Evolutionary conservation across 2,113 vertebrate species (phyloP).

Genomic region (Oreotragus oreotragus): DNA sequence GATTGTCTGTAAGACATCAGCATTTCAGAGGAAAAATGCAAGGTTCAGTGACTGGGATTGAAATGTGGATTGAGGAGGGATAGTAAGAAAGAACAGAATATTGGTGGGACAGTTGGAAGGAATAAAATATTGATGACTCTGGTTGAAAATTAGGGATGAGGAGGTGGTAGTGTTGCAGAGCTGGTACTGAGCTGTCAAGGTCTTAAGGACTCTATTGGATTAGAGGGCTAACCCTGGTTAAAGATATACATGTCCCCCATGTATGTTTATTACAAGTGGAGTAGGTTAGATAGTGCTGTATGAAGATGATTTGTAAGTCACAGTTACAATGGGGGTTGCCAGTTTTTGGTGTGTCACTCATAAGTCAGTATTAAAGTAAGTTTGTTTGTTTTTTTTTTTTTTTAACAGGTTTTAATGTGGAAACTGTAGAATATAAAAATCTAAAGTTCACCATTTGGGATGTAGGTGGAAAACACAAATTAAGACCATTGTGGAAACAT

Average conservation of each 20-base stretch:
- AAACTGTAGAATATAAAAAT: conserved; percentile 99
- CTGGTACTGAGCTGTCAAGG: not conserved
- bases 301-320: conserved; percentile 2
- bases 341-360: conserved; percentile 46
- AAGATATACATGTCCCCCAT: not conserved
- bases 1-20: not conserved
- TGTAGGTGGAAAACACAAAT: conserved; percentile 97
- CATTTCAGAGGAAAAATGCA: conserved; percentile 4
- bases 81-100: not conserved
- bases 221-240: not conserved
- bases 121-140: not conserved
- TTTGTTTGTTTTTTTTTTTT: not conserved
- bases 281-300: not conserved
- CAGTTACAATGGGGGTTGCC: not conserved
- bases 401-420: conserved; percentile 93
- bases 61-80: not conserved
- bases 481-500: conserved; percentile 98
- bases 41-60: not conserved
- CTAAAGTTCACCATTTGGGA: conserved; percentile 99
- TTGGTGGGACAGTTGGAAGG: not conserved
- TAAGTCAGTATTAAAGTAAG: conserved; percentile 42
- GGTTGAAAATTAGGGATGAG: not conserved
- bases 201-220: not conserved
- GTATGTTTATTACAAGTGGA: not conserved
- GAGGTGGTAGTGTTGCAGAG: not conserved